A percentile compares a stretch with the other conserved stretches of the same genome.
Conservation (phyloP, 2,888 invertebrate genomes). For the Graphium colonna region DNA sequence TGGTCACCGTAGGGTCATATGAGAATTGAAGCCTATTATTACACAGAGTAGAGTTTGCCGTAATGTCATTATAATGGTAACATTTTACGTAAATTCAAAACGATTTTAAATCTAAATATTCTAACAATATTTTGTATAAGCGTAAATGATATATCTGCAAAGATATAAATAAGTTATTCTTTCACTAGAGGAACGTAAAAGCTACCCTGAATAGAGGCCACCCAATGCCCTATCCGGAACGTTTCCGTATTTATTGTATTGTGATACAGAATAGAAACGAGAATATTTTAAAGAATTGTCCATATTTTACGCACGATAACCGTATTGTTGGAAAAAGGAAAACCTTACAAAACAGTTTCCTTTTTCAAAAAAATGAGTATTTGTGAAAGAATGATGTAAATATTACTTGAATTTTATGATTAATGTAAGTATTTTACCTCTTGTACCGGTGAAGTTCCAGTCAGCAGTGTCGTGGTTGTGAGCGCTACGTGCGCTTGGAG, state of each 20-base stretch:
- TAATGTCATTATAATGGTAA: too few relatives aligned
- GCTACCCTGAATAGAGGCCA: neutral
- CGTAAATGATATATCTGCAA: too few relatives aligned
- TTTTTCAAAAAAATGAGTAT: neutral
- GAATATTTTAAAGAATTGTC: neutral
- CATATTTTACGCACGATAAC: neutral
- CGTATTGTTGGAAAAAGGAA: neutral
- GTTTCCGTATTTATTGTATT: neutral
- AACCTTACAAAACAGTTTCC: neutral
- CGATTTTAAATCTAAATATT: too few relatives aligned
- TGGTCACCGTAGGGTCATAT: too few relatives aligned
- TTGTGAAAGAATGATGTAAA: neutral
- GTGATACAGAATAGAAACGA: neutral
- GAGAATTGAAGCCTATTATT: too few relatives aligned
- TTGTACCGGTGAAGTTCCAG: constrained; percentile 73
- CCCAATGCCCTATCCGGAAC: neutral
- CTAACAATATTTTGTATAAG: too few relatives aligned
- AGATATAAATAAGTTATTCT: too few relatives aligned
- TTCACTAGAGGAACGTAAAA: neutral
- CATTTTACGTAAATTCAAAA: too few relatives aligned
- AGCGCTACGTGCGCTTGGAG: constrained; percentile 62
- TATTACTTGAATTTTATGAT: neutral
- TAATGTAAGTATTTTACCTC: constrained; percentile 50
- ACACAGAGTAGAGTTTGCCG: too few relatives aligned
- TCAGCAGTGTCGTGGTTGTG: constrained; percentile 63